Base-by-base conservation (phyloP, 2,797 vertebrate genomes). In the Kryptolebias ocellatus region DNA sequence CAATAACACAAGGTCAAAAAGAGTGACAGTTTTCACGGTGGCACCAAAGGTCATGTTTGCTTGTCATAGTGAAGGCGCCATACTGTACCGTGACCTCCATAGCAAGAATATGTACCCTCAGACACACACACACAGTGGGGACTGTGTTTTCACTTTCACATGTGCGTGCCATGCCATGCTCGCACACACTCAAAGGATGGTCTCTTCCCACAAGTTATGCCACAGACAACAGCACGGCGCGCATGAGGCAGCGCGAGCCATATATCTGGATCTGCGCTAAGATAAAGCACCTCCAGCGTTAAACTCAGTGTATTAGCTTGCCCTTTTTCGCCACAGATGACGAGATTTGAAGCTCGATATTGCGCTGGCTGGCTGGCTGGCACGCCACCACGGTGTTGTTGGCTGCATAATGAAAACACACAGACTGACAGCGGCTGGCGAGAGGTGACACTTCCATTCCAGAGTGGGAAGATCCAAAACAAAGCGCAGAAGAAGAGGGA, bases 31-130 rank as follows among this genome's bases (percentile, higher is more conserved):
- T 92, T 90, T 88, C 85, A 86, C 75, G 72, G 88, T 82, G 86
- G 88, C 91, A 85, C 86, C 81, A 91, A 91, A 94, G 92, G 92
- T 93, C 90, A 92, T 91, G 91, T 92, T 93, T 92, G 91, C 92
- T 93, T 91, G 90, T 92, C 90, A 92, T 82, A 92, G 85, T 88
- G 90, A 92, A 90, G 90, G 92, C 87, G 83, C 89, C 90, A 90
- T 92, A 94, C 91, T 92, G 91, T 89, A 93, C 85, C 63, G 86
- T 90, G 92, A 91, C 91, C 92, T 92, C 90, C 83, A 89, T 84
- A 70, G 82, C 82, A 72, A 49, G 83, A 83, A 81, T 81, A 89
- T 83, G 88, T 80, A 85, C 85, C 77, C 82, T 78, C 52, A 79
- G 18, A 82, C 63, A 70, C 67, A 76, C 64, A 64, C 49, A 49